Evolutionary conservation across 23 tunicate species (phyloP).

Genomic region (Phallusia fumigata): DNA sequence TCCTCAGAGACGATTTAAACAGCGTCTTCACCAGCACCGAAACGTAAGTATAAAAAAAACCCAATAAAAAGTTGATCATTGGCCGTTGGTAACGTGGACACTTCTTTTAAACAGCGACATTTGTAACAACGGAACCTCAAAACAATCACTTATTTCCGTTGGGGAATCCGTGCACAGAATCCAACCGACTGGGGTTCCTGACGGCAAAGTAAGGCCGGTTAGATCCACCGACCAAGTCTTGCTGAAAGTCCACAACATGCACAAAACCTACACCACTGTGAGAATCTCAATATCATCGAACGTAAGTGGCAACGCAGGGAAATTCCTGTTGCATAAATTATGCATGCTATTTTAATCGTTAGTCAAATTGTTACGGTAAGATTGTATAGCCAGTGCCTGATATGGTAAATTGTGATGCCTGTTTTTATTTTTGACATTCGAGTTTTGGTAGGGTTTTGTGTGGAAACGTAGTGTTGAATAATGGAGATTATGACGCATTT

Average conservation of each 20-base stretch:
- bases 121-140: neutral
- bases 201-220: constrained; percentile 33
- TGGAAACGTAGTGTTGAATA: too few species aligned
- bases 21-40: neutral
- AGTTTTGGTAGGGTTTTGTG: too few species aligned
- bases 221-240: constrained; percentile 58
- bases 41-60: neutral
- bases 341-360: neutral
- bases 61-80: neutral
- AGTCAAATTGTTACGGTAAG: neutral
- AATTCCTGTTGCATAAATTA: neutral
- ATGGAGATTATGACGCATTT: too few species aligned
- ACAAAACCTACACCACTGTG: constrained; percentile 74
- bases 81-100: neutral
- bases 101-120: neutral
- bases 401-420: too few species aligned
- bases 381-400: neutral
- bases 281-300: constrained; percentile 51
- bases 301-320: constrained; percentile 31
- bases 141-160: neutral
- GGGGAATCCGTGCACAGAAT: neutral
- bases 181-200: neutral
- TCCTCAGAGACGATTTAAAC: constrained; percentile 3
- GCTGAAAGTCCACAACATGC: constrained; percentile 65
- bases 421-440: too few species aligned